A percentile compares a stretch with the other conserved stretches of the same genome.
These are phyloP conservation scores for Agelaius tricolor DNA, from an alignment of 2,113 vertebrate species.

Conservation along the genomic window DNA sequence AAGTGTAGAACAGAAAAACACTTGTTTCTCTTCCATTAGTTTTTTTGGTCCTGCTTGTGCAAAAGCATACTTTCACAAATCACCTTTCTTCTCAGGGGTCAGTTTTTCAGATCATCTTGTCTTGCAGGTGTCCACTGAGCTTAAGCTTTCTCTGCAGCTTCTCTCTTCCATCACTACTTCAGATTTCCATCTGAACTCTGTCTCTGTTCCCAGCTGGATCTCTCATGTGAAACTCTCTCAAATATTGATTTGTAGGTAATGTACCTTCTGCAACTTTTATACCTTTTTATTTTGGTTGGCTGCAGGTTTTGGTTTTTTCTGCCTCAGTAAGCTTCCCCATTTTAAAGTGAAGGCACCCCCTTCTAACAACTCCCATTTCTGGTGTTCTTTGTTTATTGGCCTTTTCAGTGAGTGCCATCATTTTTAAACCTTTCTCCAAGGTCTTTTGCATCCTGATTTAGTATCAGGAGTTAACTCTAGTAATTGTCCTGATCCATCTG, in stretches of 20 bases:
- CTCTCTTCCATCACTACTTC: not conserved
- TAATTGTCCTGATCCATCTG: not conserved
- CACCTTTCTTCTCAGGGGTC: constrained; percentile 38
- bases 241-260: constrained; percentile 9
- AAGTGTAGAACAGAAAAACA: not conserved
- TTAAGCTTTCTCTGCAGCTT: constrained; percentile 32
- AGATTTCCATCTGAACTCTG: constrained; percentile 42
- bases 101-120: constrained; percentile 33
- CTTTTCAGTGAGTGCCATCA: not conserved
- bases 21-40: not conserved
- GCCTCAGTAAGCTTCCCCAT: not conserved
- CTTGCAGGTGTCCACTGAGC: constrained; percentile 40
- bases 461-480: not conserved
- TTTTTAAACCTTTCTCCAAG: not conserved
- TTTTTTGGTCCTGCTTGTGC: constrained; percentile 1
- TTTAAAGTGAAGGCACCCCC: not conserved
- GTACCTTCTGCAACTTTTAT: not conserved
- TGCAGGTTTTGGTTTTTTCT: constrained; percentile 8
- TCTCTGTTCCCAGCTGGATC: constrained; percentile 50
- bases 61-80: constrained; percentile 8
- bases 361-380: not conserved
- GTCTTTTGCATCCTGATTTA: not conserved
- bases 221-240: constrained; percentile 27
- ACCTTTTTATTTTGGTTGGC: not conserved
- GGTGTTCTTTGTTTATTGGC: not conserved